Evolutionary conservation across 2,888 invertebrate species (phyloP).

Genomic region (Malachius bipustulatus): DNA sequence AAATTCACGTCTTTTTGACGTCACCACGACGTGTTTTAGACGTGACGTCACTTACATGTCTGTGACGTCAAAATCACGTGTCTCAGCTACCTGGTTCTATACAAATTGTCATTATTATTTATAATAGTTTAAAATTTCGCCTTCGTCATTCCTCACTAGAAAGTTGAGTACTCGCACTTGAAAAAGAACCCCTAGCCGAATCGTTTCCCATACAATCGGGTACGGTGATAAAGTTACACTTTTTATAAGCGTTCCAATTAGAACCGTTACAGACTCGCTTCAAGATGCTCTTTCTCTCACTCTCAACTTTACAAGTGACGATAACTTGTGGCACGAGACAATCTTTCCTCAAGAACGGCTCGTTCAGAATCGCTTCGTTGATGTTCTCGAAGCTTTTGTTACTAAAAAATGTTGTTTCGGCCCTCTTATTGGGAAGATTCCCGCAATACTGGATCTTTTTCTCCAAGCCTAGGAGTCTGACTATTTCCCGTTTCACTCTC

Average conservation of each 20-base stretch:
- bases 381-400: slow-evolving; percentile 19
- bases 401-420: slow-evolving; percentile 11
- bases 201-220: slow-evolving; percentile 33
- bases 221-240: slow-evolving; percentile 34
- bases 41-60: too few relatives aligned
- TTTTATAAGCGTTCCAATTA: slow-evolving; percentile 30
- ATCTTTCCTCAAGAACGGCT: slow-evolving; percentile 18
- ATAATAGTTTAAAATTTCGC: too few relatives aligned
- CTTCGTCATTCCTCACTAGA: slow-evolving; percentile 30
- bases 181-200: slow-evolving; percentile 35
- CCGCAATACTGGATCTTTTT: slow-evolving; percentile 7
- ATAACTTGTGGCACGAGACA: slow-evolving; percentile 29
- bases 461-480: slow-evolving; percentile 37
- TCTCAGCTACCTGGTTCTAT: too few relatives aligned
- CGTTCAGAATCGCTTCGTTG: slow-evolving; percentile 15
- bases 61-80: too few relatives aligned
- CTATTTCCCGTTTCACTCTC: slow-evolving; percentile 47
- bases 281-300: slow-evolving; percentile 32
- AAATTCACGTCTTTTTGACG: too few relatives aligned
- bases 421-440: slow-evolving; percentile 3
- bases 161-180: slow-evolving; percentile 36
- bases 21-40: too few relatives aligned
- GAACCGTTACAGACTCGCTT: slow-evolving; percentile 33
- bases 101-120: too few relatives aligned
- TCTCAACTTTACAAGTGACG: slow-evolving; percentile 30